A percentile compares a stretch with the other conserved stretches of the same genome.
Evolutionary conservation across 1,140 invertebrate genomes (phyloP).

Genomic region (Temnothorax longispinosus): DNA sequence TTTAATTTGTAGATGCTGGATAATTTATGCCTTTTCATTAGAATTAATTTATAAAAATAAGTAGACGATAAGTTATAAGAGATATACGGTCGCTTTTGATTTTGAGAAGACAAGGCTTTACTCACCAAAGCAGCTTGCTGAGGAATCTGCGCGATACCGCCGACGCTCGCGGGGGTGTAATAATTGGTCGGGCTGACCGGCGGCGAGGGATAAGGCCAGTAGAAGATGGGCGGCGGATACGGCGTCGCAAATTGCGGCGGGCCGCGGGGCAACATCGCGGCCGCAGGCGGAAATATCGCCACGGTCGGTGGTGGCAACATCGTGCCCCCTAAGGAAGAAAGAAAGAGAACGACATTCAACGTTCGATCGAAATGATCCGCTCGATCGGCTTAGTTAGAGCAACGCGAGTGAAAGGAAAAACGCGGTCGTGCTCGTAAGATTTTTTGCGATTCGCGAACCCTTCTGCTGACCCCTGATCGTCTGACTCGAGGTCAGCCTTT

Average conservation of each 20-base stretch:
- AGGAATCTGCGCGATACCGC: constrained; percentile 80
- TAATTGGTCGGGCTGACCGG: constrained; percentile 96
- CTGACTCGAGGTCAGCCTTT: constrained; percentile 11
- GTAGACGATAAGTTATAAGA: not conserved
- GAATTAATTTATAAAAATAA: not conserved
- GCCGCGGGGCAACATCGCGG: constrained; percentile 81
- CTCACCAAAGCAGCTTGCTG: constrained; percentile 82
- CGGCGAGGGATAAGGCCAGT: constrained; percentile 96
- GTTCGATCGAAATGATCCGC: constrained; percentile 4
- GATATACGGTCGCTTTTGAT: not conserved
- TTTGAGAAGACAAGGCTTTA: not conserved
- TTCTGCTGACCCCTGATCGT: not conserved
- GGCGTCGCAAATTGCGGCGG: constrained; percentile 86
- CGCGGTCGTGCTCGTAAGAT: not conserved
- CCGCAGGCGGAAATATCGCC: constrained; percentile 83
- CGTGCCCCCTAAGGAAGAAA: constrained; percentile 85
- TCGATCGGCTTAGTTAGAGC: not conserved
- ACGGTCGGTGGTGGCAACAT: constrained; percentile 86
- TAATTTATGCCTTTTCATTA: not conserved
- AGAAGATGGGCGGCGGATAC: constrained; percentile 89
- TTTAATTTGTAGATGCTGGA: not conserved
- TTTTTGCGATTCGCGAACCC: not conserved
- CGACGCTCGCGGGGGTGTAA: constrained; percentile 87
- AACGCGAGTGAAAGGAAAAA: constrained; percentile 6
- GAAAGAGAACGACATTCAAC: constrained; percentile 49